These are phyloP conservation scores for Lutraria rhynchaena DNA, from an alignment of 1,140 invertebrate genomes.

Conservation along the genomic window DNA sequence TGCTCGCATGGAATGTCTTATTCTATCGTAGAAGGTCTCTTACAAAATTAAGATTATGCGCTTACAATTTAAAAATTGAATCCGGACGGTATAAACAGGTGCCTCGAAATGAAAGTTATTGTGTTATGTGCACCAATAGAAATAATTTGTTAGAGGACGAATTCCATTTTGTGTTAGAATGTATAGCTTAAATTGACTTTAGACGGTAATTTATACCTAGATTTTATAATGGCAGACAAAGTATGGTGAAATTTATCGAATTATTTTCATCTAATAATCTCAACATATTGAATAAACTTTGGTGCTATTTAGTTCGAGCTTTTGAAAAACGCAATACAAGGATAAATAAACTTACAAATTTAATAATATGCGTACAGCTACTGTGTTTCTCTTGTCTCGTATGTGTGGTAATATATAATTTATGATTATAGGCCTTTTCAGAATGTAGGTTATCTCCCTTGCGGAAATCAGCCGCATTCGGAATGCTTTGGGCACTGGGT, in stretches of 20 bases:
- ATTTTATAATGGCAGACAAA: not conserved
- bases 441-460: no score
- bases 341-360: not conserved
- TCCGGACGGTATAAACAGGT: not conserved
- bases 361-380: not conserved
- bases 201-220: not conserved
- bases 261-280: not conserved
- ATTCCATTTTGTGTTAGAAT: constrained; percentile 5
- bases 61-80: not conserved
- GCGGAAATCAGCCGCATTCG: no score
- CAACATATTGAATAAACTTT: not conserved
- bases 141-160: constrained; percentile 13
- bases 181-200: not conserved
- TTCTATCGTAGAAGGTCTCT: not conserved
- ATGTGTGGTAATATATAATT: no score
- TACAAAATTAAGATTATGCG: not conserved
- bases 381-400: no score
- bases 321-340: not conserved
- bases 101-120: not conserved
- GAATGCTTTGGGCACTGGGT: no score
- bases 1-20: no score
- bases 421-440: no score
- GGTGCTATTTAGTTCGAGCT: not conserved
- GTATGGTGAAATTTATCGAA: not conserved
- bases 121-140: not conserved